These are phyloP conservation scores for Novumbra hubbsi DNA, from an alignment of 2,797 vertebrate species.

Conservation along the genomic window DNA sequence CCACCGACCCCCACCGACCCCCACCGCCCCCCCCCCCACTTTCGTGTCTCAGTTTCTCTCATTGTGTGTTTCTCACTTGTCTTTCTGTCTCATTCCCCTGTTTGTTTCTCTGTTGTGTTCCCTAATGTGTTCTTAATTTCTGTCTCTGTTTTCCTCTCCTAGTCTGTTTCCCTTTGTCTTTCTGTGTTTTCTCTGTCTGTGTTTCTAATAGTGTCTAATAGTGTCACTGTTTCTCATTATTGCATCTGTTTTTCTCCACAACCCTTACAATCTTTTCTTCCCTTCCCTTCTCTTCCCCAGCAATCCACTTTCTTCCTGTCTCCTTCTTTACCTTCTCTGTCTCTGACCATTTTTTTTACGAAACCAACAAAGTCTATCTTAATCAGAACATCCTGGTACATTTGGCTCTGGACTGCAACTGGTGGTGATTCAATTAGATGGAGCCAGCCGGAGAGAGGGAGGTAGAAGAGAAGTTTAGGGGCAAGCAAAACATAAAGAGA, in stretches of 20 bases:
- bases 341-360: conserved; percentile 38
- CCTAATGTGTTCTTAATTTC: conserved; percentile 18
- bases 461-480: conserved; percentile 18
- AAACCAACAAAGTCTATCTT: conserved; percentile 76
- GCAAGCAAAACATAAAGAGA: conserved; percentile 10
- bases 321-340: conserved; percentile 31
- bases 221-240: conserved; percentile 12
- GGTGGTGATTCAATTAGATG: conserved; percentile 71
- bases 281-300: conserved; percentile 7
- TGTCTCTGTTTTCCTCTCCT: conserved; percentile 16
- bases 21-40: conserved; percentile 66
- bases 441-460: conserved; percentile 38
- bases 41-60: conserved; percentile 5
- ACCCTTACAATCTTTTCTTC: conserved; percentile 13
- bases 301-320: conserved; percentile 48
- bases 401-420: conserved; percentile 63
- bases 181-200: no score
- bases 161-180: no score
- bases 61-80: conserved; percentile 3
- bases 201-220: no score
- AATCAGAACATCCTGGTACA: conserved; percentile 80
- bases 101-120: no score
- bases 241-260: conserved; percentile 48
- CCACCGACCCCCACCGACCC: conserved; percentile 45
- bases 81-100: no score